Evolutionary conservation across 2,888 invertebrate genomes (phyloP).

Genomic region (Stenotaenia linearis): DNA sequence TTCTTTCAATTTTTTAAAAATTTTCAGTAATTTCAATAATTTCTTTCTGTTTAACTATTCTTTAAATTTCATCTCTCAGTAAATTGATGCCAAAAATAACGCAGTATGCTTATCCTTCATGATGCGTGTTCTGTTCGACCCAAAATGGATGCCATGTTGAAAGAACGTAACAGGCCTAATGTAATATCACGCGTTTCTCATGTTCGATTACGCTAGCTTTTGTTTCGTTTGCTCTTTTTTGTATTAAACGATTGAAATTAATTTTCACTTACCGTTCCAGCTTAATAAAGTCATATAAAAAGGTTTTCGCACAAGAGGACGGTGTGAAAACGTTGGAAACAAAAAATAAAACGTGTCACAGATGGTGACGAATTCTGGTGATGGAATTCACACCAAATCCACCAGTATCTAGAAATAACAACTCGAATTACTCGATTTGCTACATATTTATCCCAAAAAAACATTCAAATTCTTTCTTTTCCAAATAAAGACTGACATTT

Average conservation of each 20-base stretch:
- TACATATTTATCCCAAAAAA: background rate
- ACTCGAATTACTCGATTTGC: background rate
- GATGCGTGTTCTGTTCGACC: background rate
- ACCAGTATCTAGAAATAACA: constrained; percentile 24
- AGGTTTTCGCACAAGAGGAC: constrained; percentile 78
- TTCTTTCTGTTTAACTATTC: background rate
- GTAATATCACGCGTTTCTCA: background rate
- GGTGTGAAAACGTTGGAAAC: constrained; percentile 47
- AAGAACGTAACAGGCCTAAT: background rate
- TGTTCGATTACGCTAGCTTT: background rate
- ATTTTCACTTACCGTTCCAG: constrained; percentile 68
- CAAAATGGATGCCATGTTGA: background rate
- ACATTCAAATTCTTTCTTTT: background rate
- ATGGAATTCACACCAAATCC: constrained; percentile 29
- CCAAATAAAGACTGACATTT: background rate
- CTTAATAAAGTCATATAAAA: constrained; percentile 97
- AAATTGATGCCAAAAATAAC: background rate
- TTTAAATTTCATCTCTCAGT: background rate
- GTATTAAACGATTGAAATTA: background rate
- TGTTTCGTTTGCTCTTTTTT: background rate
- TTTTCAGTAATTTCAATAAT: background rate
- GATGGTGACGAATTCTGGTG: constrained; percentile 31
- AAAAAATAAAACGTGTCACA: constrained; percentile 32
- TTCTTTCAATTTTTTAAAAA: background rate
- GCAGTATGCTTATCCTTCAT: background rate